phyloP scores from a whole-genome alignment of 2,113 vertebrate genomes.

The Indicator indicator region DNA sequence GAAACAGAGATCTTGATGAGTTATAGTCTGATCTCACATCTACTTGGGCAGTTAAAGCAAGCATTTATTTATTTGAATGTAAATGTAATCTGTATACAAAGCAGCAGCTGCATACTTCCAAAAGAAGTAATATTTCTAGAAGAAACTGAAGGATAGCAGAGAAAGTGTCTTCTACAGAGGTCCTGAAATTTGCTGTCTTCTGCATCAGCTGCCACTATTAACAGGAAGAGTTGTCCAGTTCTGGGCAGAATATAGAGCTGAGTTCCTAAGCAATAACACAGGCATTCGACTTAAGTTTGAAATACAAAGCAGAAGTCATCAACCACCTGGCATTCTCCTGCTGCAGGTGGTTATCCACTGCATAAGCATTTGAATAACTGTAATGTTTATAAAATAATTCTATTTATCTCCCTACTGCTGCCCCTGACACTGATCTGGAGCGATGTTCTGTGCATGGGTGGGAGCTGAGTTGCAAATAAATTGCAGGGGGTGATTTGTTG shows the following conservation, averaged over 20 bases:
- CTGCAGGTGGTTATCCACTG: background rate
- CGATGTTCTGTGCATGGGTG: background rate
- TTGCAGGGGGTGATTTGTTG: background rate
- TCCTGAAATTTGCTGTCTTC: background rate
- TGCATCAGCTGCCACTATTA: background rate
- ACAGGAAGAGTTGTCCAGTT: background rate
- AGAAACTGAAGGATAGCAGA: background rate
- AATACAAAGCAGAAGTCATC: conserved; percentile 3
- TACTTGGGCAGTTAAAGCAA: background rate
- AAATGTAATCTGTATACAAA: background rate
- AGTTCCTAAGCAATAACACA: background rate
- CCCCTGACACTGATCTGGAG: background rate
- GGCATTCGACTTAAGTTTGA: background rate
- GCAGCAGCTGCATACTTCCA: background rate
- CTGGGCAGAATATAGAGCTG: background rate
- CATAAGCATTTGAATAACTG: conserved; percentile 9
- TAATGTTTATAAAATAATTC: background rate
- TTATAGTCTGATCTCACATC: background rate
- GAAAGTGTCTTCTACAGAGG: background rate
- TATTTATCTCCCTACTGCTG: background rate
- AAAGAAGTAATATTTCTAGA: background rate
- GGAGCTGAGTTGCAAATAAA: background rate
- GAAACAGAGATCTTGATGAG: background rate
- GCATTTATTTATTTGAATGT: background rate
- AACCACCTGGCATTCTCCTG: background rate